These are phyloP conservation scores for Chrysopa pallens DNA, from an alignment of 1,140 invertebrate species.

Conservation along the genomic window DNA sequence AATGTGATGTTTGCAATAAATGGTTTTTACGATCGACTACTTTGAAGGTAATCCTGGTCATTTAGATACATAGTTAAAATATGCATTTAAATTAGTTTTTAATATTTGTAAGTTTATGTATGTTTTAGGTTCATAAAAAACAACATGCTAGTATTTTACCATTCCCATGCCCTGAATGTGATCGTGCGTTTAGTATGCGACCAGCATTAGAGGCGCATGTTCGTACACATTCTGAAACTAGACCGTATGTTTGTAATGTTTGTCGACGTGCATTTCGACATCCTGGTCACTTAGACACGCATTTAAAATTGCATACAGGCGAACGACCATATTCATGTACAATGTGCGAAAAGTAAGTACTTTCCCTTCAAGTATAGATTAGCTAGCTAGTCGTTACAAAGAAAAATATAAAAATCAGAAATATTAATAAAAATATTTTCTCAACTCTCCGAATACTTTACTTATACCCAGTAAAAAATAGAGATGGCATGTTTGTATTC, in stretches of 20 bases:
- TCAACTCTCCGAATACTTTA: too few species aligned
- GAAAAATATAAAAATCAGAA: neutral
- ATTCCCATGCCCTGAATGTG: neutral
- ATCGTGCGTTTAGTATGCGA: neutral
- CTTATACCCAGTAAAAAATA: too few species aligned
- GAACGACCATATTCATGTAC: slow-evolving; percentile 39
- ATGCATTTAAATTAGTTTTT: too few species aligned
- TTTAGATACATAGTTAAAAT: too few species aligned
- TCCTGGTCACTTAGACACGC: slow-evolving; percentile 39
- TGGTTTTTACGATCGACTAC: neutral
- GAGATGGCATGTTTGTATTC: too few species aligned
- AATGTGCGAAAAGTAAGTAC: slow-evolving; percentile 28
- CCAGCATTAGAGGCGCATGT: slow-evolving; percentile 4
- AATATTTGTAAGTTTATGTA: too few species aligned
- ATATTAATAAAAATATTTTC: neutral
- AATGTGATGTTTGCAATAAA: neutral
- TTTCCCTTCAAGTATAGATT: neutral
- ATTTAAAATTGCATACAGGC: slow-evolving; percentile 48
- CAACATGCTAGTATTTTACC: neutral
- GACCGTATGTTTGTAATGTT: slow-evolving; percentile 27
- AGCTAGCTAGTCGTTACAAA: neutral
- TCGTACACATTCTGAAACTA: slow-evolving; percentile 12
- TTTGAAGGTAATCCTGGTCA: neutral
- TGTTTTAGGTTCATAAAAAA: neutral
- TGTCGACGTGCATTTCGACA: slow-evolving; percentile 33